Evolutionary conservation across 92 coral and sea anemone genomes (phyloP), one percentile per base, ranked within the genome.

Genomic region (Parazoanthus darwini): DNA sequence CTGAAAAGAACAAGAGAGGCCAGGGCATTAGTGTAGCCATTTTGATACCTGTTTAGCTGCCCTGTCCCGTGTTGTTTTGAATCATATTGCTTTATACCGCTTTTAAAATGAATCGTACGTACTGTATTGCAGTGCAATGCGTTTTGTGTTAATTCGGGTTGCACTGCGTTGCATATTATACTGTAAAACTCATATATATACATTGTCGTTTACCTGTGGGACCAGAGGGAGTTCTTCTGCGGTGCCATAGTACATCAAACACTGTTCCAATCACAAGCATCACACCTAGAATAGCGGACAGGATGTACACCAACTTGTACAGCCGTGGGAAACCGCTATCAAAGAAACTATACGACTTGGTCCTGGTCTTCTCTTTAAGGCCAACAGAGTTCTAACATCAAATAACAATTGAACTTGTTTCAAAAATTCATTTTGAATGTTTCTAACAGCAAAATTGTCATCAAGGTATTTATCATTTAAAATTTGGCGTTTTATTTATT

Each of bases 261-360:
- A 66, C 25, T 44, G 72, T 7, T 0, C 86, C 86, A 44, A 50
- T n/a, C 26, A 82, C 38, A 11, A 68, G 29, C 56, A 82, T 20
- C 11, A 25, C 86, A 6, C 86, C 77, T 1, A 82, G 77, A 8
- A 82, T 68, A 0, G 37, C 42, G n/a, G 75, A 82, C 14, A 82
- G 51, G 6, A 82, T 6, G 56, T 65, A 65, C 36, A 82, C 33
- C 6, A 82, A 4, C 6, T 26, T 16, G 76, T 68, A 37, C 22
- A 82, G 20, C 18, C 38, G 22, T 22, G 50, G 35, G 1, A 77
- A 82, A 5, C 13, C 59, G 51, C 86, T 82, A 22, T 82, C 77
- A 63, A 82, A 82, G 29, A 82, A 20, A 82, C 75, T 82, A 35
- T 67, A 67, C 16, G 75, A 22, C 13, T 82, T 82, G 14, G 74